phyloP scores from a whole-genome alignment of 2,888 invertebrate genomes.

The Scaptomyza cyrtandrae region DNA sequence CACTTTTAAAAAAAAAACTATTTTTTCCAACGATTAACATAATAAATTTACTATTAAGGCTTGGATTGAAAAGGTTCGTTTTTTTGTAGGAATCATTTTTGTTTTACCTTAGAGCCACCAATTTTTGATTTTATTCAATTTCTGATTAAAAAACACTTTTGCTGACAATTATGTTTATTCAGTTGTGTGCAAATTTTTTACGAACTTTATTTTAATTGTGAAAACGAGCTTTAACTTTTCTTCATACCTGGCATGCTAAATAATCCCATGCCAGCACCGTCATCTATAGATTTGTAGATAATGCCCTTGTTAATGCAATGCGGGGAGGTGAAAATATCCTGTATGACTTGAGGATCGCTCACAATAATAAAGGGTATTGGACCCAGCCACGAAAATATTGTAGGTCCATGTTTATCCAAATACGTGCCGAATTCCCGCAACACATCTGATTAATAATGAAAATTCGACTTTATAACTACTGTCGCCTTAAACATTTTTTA shows the following conservation, averaged over 20 bases:
- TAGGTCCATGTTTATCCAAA: constrained; percentile 65
- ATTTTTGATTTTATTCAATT: too few relatives aligned
- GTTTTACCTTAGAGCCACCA: too few relatives aligned
- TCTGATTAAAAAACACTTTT: too few relatives aligned
- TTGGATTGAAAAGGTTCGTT: too few relatives aligned
- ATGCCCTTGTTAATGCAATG: constrained; percentile 80
- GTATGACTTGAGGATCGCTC: constrained; percentile 75
- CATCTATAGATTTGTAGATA: constrained; percentile 77
- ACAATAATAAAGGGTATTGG: constrained; percentile 81
- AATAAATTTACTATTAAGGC: too few relatives aligned
- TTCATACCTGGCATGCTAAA: constrained; percentile 75
- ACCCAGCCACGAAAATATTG: constrained; percentile 81
- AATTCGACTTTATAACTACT: constrained; percentile 1
- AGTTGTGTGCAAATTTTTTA: neutral
- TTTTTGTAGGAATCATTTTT: too few relatives aligned
- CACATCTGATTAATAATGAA: constrained; percentile 57
- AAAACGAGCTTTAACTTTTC: neutral
- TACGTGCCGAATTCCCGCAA: constrained; percentile 57
- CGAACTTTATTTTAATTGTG: neutral
- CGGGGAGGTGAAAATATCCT: constrained; percentile 80
- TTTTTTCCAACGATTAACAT: too few relatives aligned
- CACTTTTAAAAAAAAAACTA: neutral
- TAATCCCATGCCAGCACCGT: constrained; percentile 78
- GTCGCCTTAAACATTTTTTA: neutral
- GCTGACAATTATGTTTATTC: neutral